Evolutionary conservation across 1,140 invertebrate genomes (phyloP).

Genomic region (Sminthurides bifidus): DNA sequence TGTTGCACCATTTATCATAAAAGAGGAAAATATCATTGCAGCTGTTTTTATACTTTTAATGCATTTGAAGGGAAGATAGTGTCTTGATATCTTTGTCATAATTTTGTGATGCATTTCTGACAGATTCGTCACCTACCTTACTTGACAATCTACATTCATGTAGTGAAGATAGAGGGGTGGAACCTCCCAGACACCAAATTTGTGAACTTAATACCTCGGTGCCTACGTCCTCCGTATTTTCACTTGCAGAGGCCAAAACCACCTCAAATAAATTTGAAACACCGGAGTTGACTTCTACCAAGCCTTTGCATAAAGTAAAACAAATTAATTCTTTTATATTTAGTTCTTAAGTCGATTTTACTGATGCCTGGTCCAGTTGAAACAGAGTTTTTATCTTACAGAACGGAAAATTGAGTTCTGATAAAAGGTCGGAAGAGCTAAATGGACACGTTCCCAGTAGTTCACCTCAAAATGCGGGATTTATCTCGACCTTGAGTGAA

Average conservation of each 20-base stretch:
- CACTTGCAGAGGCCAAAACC: not conserved
- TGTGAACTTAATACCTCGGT: not conserved
- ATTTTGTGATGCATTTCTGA: constrained; percentile 6
- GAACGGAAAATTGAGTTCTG: constrained; percentile 11
- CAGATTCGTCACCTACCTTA: constrained; percentile 27
- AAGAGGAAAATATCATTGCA: not conserved
- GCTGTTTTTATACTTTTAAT: not conserved
- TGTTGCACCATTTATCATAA: not conserved
- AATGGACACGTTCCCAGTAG: constrained; percentile 6
- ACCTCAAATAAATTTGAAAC: not conserved
- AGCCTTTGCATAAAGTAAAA: not conserved
- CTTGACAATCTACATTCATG: constrained; percentile 28
- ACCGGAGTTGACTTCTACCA: not conserved
- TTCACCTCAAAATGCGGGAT: constrained; percentile 2
- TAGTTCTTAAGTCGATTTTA: not conserved
- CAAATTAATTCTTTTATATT: not conserved
- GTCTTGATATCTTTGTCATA: not conserved
- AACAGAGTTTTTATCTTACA: too few species aligned
- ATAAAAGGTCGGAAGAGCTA: constrained; percentile 2
- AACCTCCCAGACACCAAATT: constrained; percentile 9
- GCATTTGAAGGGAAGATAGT: too few species aligned
- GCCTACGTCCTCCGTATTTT: not conserved
- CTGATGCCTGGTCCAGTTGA: too few species aligned
- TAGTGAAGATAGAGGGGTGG: constrained; percentile 18
- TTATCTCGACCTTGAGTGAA: constrained; percentile 6